Evolutionary conservation across 2,797 vertebrate genomes (phyloP).

Genomic region (Dipus sagitta): DNA sequence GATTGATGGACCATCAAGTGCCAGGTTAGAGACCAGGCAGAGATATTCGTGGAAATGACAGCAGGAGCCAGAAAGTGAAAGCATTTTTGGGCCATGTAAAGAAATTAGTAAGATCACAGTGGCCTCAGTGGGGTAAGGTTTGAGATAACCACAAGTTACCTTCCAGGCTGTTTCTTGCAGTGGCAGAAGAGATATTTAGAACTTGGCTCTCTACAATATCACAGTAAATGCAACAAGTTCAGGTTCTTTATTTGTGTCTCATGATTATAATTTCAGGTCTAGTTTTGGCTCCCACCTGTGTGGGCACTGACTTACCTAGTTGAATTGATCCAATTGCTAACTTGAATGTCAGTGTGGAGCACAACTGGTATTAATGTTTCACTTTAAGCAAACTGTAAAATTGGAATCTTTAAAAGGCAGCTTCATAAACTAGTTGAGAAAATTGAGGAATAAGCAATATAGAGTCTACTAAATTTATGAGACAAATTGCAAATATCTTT

Average conservation of each 20-base stretch:
- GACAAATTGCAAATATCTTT: not conserved
- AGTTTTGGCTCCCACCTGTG: not conserved
- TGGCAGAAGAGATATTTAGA: slow-evolving; percentile 29
- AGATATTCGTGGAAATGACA: slow-evolving; percentile 42
- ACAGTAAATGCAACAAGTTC: not conserved
- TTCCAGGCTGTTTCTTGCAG: slow-evolving; percentile 27
- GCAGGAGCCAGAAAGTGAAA: slow-evolving; percentile 21
- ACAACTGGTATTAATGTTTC: not conserved
- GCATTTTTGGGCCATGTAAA: not conserved
- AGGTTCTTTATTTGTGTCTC: slow-evolving; percentile 10
- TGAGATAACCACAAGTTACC: slow-evolving; percentile 1
- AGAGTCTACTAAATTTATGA: not conserved
- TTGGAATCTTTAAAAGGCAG: not conserved
- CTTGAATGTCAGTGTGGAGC: slow-evolving; percentile 4
- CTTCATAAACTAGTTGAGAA: slow-evolving; percentile 14
- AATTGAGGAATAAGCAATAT: not conserved
- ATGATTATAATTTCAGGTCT: slow-evolving; percentile 12
- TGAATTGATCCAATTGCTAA: not conserved
- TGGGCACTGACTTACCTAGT: not conserved
- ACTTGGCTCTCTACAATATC: slow-evolving; percentile 19
- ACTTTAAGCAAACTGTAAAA: not conserved
- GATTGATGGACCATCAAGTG: slow-evolving; percentile 24
- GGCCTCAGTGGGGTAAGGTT: not conserved
- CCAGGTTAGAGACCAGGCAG: slow-evolving; percentile 42
- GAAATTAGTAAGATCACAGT: slow-evolving; percentile 33